Base-by-base conservation (phyloP, 2,797 vertebrate genomes). In the Psittacula derbiana region DNA sequence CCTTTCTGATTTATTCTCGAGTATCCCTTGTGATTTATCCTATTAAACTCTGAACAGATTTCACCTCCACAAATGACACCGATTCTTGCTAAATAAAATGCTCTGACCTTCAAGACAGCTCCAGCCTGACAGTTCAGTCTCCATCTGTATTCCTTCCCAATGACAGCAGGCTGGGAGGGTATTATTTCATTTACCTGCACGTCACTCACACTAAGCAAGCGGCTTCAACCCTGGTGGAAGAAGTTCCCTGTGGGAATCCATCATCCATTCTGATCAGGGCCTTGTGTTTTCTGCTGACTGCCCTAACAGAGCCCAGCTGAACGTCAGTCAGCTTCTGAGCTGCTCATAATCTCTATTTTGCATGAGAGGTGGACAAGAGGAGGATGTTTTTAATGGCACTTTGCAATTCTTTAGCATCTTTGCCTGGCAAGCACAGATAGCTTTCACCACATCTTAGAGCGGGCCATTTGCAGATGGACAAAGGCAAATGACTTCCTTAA, bases 31-130 rank as follows among this genome's bases (percentile, higher is more conserved):
- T 95, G 96, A 96, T 92, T 96, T 96, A 96, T 79, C 85, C 95
- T 95, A 94, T 95, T 96, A 93, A 95, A 95, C 79, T 64, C 82
- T 65, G 90, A 94, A 85, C 64, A 96, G 97, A 96, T 97, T 96
- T 96, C 92, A 96, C 96, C 95, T 96, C 86, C 85, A 83, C 81
- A 92, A 96, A 95, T 94, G 97, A 96, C 92, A 95, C 76, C 76
- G 92, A 97, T 97, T 93, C 92, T 96, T 80, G 86, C 94, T 97
- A 97, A 96, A 97, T 97, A 96, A 96, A 97, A 96, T 64, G 62
- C 73, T 93, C 88, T 96, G 97, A 97, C 97, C 97, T 97, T 94
- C 95, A 95, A 92, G 95, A 83, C 80, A 97, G 83, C 89, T 95
- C 74, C 76, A 80, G 73, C 57, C 72, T 97, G 88, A 88, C 95